phyloP scores from a whole-genome alignment of 1,140 invertebrate genomes.

The Chlorops oryzae region DNA sequence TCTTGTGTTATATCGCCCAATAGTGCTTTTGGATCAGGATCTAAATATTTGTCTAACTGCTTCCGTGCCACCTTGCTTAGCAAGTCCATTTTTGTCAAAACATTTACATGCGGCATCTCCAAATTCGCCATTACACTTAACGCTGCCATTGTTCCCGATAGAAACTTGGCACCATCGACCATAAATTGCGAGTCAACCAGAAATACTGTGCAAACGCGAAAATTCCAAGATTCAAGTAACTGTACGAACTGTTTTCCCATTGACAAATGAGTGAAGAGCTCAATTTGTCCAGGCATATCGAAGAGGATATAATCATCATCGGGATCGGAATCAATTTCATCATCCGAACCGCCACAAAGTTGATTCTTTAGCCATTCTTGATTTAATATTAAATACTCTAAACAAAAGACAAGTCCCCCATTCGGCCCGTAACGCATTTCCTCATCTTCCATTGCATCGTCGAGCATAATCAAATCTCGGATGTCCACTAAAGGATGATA shows the following conservation, averaged over 20 bases:
- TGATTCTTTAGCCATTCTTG: slow-evolving; percentile 85
- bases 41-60: slow-evolving; percentile 75
- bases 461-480: slow-evolving; percentile 85
- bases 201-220: slow-evolving; percentile 87
- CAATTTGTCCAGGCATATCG: slow-evolving; percentile 98
- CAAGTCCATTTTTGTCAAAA: slow-evolving; percentile 94
- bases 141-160: slow-evolving; percentile 90
- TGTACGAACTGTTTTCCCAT: slow-evolving; percentile 80
- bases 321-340: slow-evolving; percentile 51
- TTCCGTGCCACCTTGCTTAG: slow-evolving; percentile 74
- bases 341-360: slow-evolving; percentile 52
- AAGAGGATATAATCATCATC: slow-evolving; percentile 96
- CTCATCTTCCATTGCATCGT: slow-evolving; percentile 96
- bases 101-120: slow-evolving; percentile 89
- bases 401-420: slow-evolving; percentile 93
- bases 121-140: slow-evolving; percentile 95
- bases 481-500: slow-evolving; percentile 87
- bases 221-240: slow-evolving; percentile 80
- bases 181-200: slow-evolving; percentile 95
- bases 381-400: slow-evolving; percentile 91
- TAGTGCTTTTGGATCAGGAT: slow-evolving; percentile 75
- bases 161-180: slow-evolving; percentile 91
- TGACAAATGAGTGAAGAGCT: slow-evolving; percentile 93
- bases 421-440: slow-evolving; percentile 95
- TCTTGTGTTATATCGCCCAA: slow-evolving; percentile 54